Percentiles rank a stretch among this genome's conserved stretches.
Evolutionary conservation across 2,797 vertebrate genomes (phyloP).

Genomic region (Lophotriccus pileatus): DNA sequence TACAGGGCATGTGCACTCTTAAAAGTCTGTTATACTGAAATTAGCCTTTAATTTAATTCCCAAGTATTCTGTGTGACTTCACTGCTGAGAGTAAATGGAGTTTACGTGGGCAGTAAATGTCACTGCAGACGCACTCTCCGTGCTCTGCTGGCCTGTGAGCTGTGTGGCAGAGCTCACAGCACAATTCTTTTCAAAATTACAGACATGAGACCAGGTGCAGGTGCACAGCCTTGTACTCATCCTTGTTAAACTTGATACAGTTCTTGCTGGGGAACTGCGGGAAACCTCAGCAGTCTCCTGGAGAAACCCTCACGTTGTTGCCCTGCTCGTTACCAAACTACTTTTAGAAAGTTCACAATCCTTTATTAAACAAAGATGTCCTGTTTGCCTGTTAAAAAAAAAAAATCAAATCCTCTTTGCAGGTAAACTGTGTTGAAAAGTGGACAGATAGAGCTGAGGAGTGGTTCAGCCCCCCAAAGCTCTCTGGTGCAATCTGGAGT

Average conservation of each 20-base stretch:
- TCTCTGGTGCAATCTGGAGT: fast-evolving
- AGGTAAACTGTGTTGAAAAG: background rate
- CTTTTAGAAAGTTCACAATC: background rate
- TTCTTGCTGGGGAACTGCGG: background rate
- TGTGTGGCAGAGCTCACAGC: background rate
- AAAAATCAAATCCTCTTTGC: background rate
- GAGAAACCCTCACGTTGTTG: background rate
- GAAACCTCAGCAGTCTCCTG: background rate
- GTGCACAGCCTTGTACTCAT: background rate
- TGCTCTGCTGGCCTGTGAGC: background rate
- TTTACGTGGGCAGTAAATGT: background rate
- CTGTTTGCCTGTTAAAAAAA: background rate
- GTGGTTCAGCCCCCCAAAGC: background rate
- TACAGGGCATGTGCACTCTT: background rate
- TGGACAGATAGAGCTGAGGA: background rate
- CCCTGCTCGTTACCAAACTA: background rate
- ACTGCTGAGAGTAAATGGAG: background rate
- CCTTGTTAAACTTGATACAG: background rate
- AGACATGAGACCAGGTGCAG: background rate
- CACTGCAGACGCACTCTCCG: background rate
- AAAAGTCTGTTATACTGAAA: background rate
- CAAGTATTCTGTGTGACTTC: background rate
- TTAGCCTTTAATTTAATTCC: conserved; percentile 34
- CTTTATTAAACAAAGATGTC: background rate
- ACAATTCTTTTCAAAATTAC: background rate